Evolutionary conservation across 2,113 vertebrate genomes (phyloP), one percentile per base, ranked within the genome.

Genomic region (Dromaius novaehollandiae): DNA sequence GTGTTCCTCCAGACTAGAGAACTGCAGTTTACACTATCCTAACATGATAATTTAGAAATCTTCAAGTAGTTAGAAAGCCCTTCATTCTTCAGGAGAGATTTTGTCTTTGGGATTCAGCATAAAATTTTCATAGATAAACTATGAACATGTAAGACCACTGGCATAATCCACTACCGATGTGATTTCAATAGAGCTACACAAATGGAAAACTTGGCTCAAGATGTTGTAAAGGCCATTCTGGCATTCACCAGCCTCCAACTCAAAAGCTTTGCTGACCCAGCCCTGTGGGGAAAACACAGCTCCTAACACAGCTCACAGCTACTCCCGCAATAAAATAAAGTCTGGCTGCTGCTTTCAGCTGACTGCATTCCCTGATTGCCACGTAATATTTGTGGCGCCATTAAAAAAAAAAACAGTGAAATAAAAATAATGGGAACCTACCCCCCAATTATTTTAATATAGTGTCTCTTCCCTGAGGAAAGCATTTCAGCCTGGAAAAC

Each of bases 311-410:
- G 53, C 46, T 25, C 70, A 16, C 1, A 13, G 12, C 1, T 8
- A 1, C 44, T 48, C 46, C 56, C 19, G 48, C 1, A 10, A 9
- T 14, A 34, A 24, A 51, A 24, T 5, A 48, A 22, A 7, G 14
- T 36, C 40, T 4, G 30, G 32, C 24, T 8, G 8, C 50, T 2
- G n/a, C 24, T 24, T 3, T 4, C 5, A 10, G 36, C 19, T 4
- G 26, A 3, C 34, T 0, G 4, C 40, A 1, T 2, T 44, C 34
- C 28, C 56, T 4, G 4, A 0, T 24, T 5, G 13, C 58, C 65
- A 12, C 5, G 20, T 16, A 44, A 2, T 2, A 4, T 3, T 2
- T 14, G 13, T 6, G 1, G 48, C 58, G 56, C 17, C 13, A 9
- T 25, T 36, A 22, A 34, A 5, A 38, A 10, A 18, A 61, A 26